Evolutionary conservation across 2,113 vertebrate species (phyloP).

Genomic region (Cyprinodon tularosa): DNA sequence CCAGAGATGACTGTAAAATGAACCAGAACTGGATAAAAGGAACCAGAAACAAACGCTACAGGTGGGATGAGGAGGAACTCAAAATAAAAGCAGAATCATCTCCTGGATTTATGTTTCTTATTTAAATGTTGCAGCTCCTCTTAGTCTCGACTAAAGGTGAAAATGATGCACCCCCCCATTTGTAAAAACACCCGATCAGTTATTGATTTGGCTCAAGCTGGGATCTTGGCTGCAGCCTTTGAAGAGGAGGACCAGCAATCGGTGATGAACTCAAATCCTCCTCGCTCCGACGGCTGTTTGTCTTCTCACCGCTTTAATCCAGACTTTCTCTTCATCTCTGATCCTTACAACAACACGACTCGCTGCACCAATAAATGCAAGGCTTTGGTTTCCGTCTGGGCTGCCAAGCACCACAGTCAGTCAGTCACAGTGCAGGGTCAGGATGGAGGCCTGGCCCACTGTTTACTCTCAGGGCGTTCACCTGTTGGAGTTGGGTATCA

Average conservation of each 20-base stretch:
- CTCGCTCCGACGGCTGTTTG: slow-evolving; percentile 61
- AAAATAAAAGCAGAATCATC: background rate
- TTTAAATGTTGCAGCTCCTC: background rate
- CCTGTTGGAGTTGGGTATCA: slow-evolving; percentile 70
- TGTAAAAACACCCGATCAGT: background rate
- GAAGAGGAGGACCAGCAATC: slow-evolving; percentile 62
- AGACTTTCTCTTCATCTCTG: slow-evolving; percentile 68
- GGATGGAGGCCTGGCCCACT: slow-evolving; percentile 36
- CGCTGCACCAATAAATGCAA: slow-evolving; percentile 77
- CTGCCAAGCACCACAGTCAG: slow-evolving; percentile 79
- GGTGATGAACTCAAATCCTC: slow-evolving; percentile 58
- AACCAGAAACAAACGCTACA: background rate
- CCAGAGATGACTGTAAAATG: no score
- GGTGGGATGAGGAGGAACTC: no score
- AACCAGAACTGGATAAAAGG: no score
- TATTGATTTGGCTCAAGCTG: background rate
- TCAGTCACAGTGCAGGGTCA: slow-evolving; percentile 70
- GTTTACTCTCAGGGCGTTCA: slow-evolving; percentile 75
- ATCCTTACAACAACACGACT: slow-evolving; percentile 75
- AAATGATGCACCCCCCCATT: background rate
- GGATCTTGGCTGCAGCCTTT: slow-evolving; percentile 49
- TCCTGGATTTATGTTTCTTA: background rate
- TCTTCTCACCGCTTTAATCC: slow-evolving; percentile 72
- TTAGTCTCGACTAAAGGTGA: background rate
- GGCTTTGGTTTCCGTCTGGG: slow-evolving; percentile 70